Evolutionary conservation across 2,888 invertebrate species (phyloP).

Genomic region (Pimpla rufipes): DNA sequence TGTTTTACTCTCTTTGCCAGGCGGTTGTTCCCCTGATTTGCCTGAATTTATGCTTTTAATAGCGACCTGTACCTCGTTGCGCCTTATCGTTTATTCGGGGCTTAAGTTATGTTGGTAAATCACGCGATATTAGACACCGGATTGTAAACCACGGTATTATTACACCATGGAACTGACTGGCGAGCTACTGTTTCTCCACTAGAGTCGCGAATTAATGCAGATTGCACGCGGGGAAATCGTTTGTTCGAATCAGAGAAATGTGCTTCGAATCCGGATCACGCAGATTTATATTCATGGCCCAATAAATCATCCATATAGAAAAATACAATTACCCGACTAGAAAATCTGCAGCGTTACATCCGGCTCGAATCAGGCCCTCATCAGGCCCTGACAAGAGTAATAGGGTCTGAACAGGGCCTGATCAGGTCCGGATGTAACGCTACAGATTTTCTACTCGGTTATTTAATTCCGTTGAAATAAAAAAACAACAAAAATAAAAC

Average conservation of each 20-base stretch:
- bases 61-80: neutral
- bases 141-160: neutral
- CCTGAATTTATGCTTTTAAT: constrained; percentile 5
- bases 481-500: too few species aligned
- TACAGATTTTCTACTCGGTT: too few species aligned
- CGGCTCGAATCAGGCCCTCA: too few species aligned
- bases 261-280: neutral
- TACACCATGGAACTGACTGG: neutral
- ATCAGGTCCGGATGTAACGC: too few species aligned
- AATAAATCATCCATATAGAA: too few species aligned
- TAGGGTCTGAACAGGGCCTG: too few species aligned
- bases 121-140: constrained; percentile 17
- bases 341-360: too few species aligned
- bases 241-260: neutral
- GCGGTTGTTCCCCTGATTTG: neutral
- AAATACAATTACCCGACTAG: too few species aligned
- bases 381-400: too few species aligned
- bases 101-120: neutral
- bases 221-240: neutral
- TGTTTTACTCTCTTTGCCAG: neutral
- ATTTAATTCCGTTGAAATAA: too few species aligned
- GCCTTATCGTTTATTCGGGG: constrained; percentile 21
- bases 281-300: neutral
- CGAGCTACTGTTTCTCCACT: neutral
- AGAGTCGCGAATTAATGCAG: neutral